Evolutionary conservation across 2,797 vertebrate genomes (phyloP), one percentile per base, ranked within the genome.

Genomic region (Masticophis lateralis): DNA sequence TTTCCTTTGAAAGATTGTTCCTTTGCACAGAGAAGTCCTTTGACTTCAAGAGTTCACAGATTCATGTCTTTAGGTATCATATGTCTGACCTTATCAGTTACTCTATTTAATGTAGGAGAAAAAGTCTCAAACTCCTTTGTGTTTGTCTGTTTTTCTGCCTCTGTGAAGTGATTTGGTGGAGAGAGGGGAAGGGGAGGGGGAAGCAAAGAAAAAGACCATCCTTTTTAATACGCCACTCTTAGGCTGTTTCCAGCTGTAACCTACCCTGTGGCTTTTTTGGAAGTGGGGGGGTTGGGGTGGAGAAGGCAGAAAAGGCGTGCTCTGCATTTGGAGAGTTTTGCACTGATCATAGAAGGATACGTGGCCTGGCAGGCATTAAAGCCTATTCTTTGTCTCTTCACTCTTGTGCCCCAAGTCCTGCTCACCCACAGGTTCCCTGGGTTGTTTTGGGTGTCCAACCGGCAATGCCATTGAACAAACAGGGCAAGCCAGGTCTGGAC

Each of bases 51-150:
- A 98, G 98, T 98, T 98, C 98, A 98, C 98, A 98, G 98, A 98
- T 98, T 98, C 98, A 97, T 98, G 98, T 99, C 99, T 99, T 99
- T 98, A 98, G 97, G 98, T 99, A 99, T 99, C 99, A 97, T 98
- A 97, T 99, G 98, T 99, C 99, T 98, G 98, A 98, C 98, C 98
- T 98, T 98, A 98, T 98, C 98, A 98, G 98, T 98, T 98, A 98
- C 98, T 98, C 98, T 98, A 98, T 98, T 98, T 99, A 98, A 98
- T 98, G 97, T 98, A 98, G 98, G 97, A 98, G 98, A 98, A 98
- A 98, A 98, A 98, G 98, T 98, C 98, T 98, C 98, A 97, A 93
- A 98, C 98, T 98, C 98, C 98, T 93, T 98, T 98, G 98, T 98
- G 98, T 99, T 98, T 98, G 98, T 98, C 97, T 97, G 97, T 98